phyloP scores from a whole-genome alignment of 2,113 vertebrate species.

The Saguinus midas region DNA sequence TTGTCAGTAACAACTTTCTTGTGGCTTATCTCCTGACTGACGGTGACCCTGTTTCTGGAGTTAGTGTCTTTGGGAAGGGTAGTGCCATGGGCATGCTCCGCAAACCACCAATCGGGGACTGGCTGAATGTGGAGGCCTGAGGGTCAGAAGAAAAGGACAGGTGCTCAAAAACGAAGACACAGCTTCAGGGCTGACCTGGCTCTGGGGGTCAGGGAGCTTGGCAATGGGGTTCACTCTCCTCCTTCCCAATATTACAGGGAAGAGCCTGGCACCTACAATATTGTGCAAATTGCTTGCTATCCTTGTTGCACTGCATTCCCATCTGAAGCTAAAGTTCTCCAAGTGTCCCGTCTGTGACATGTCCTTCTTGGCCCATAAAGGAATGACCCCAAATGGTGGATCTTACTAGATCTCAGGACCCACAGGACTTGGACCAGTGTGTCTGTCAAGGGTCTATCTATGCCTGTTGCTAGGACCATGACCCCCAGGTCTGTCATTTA shows the following conservation, averaged over 20 bases:
- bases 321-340: background rate
- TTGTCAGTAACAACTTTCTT: background rate
- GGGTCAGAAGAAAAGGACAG: background rate
- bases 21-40: background rate
- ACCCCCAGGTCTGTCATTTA: background rate
- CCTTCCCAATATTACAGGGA: background rate
- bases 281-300: accelerated
- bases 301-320: background rate
- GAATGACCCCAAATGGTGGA: background rate
- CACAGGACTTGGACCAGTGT: background rate
- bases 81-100: background rate
- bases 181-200: background rate
- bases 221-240: background rate
- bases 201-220: too few relatives aligned
- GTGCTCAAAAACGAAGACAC: background rate
- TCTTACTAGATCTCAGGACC: background rate
- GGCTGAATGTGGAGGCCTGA: background rate
- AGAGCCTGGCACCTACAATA: background rate
- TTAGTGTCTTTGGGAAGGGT: background rate
- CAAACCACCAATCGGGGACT: background rate
- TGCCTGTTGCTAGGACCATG: background rate
- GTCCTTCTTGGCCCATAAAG: background rate
- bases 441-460: background rate
- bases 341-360: background rate
- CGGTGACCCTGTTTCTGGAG: background rate